A percentile compares a stretch with the other conserved stretches of the same genome.
phyloP scores from a whole-genome alignment of 1,140 invertebrate species.

The Papilio polyxenes region DNA sequence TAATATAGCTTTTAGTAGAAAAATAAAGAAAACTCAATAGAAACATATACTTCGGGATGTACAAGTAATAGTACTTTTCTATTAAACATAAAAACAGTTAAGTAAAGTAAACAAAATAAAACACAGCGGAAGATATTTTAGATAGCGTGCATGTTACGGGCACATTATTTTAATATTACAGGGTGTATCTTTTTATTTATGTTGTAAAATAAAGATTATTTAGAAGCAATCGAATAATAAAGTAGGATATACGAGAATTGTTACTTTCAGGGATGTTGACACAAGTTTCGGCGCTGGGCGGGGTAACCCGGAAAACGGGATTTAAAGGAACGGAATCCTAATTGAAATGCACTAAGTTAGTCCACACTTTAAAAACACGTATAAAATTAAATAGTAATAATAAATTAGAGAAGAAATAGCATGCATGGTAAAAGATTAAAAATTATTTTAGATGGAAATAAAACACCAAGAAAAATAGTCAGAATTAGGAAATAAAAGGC shows the following conservation, averaged over 20 bases:
- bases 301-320: slow-evolving; percentile 69
- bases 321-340: slow-evolving; percentile 62
- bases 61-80: slow-evolving; percentile 55
- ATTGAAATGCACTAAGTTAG: slow-evolving; percentile 62
- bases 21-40: slow-evolving; percentile 43
- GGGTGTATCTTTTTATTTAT: slow-evolving; percentile 65
- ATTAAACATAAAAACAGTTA: slow-evolving; percentile 68
- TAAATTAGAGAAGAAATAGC: slow-evolving; percentile 2
- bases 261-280: slow-evolving; percentile 57
- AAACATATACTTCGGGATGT: slow-evolving; percentile 56
- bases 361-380: slow-evolving; percentile 74
- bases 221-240: slow-evolving; percentile 65
- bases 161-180: slow-evolving; percentile 64
- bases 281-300: slow-evolving; percentile 75
- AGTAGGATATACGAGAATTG: slow-evolving; percentile 62
- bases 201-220: slow-evolving; percentile 60
- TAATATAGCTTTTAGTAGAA: slow-evolving; percentile 31
- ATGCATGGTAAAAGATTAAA: background rate
- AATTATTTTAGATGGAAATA: slow-evolving; percentile 5
- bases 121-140: slow-evolving; percentile 75
- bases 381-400: slow-evolving; percentile 43
- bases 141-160: slow-evolving; percentile 78
- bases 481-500: background rate
- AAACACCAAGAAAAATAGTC: background rate
- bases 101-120: slow-evolving; percentile 78